Evolutionary conservation across 35 echinoderm and acorn worm genomes (phyloP).

Genomic region (Strongylocentrotus purpuratus): DNA sequence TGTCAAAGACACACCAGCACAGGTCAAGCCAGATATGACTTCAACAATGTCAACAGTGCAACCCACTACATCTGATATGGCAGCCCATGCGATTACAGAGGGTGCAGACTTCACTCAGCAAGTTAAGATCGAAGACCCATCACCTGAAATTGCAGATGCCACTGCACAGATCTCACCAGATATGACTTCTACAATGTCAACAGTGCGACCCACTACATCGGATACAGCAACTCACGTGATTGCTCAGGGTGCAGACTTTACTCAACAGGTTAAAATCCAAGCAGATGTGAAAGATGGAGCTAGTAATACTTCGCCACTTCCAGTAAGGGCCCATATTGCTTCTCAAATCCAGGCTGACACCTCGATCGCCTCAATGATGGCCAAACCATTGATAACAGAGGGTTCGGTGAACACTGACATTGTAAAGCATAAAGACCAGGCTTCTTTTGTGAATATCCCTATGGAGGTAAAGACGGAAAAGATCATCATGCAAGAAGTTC

Average conservation of each 20-base stretch:
- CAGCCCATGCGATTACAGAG: not conserved
- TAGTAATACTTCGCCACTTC: constrained; percentile 25
- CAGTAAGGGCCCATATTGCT: not conserved
- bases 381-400: not conserved
- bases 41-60: constrained; percentile 4
- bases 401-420: not conserved
- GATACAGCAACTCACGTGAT: not conserved
- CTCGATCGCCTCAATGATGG: not conserved
- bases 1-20: not conserved
- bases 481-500: not conserved
- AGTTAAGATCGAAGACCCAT: not conserved
- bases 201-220: not conserved
- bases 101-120: constrained; percentile 16
- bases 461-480: not conserved
- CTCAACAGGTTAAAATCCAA: not conserved
- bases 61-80: not conserved
- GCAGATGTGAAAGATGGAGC: not conserved
- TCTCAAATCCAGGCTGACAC: not conserved
- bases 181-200: not conserved
- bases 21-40: constrained; percentile 14
- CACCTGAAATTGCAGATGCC: constrained; percentile 7
- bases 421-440: not conserved
- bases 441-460: not conserved
- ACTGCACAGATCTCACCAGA: not conserved
- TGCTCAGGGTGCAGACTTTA: not conserved